Evolutionary conservation across 2,113 vertebrate genomes (phyloP).

Genomic region (Riparia riparia): DNA sequence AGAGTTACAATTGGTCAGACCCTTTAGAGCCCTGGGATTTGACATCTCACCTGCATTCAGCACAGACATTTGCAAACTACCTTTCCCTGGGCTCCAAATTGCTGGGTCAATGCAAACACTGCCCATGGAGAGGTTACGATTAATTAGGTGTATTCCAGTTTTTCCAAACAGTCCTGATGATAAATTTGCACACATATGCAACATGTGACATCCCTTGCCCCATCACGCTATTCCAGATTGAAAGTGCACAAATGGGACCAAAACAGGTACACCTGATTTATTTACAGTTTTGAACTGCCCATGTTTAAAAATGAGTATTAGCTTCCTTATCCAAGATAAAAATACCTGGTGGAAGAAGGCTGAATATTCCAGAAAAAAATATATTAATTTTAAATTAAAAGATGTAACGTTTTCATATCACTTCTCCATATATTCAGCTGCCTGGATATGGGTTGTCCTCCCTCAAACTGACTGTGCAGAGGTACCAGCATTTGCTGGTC

Average conservation of each 20-base stretch:
- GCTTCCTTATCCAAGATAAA: background rate
- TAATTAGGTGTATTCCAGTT: background rate
- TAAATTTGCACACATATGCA: background rate
- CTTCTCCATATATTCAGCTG: background rate
- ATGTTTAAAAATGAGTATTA: background rate
- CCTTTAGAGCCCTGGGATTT: background rate
- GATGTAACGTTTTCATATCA: background rate
- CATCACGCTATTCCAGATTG: background rate
- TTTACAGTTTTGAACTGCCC: background rate
- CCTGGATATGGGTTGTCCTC: background rate
- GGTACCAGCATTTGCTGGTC: background rate
- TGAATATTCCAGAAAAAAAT: background rate
- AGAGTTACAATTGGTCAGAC: background rate
- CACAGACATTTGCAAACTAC: background rate
- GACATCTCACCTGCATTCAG: background rate
- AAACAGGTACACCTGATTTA: background rate
- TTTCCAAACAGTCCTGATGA: background rate
- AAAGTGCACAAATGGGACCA: background rate
- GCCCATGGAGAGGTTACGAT: background rate
- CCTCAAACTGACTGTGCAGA: background rate
- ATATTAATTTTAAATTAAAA: background rate
- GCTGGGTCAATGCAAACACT: background rate
- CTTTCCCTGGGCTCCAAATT: background rate
- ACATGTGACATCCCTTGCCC: accelerated
- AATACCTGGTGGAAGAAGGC: background rate